Conservation (phyloP, 1,140 invertebrate species). For the Branchinecta lynchi region DNA sequence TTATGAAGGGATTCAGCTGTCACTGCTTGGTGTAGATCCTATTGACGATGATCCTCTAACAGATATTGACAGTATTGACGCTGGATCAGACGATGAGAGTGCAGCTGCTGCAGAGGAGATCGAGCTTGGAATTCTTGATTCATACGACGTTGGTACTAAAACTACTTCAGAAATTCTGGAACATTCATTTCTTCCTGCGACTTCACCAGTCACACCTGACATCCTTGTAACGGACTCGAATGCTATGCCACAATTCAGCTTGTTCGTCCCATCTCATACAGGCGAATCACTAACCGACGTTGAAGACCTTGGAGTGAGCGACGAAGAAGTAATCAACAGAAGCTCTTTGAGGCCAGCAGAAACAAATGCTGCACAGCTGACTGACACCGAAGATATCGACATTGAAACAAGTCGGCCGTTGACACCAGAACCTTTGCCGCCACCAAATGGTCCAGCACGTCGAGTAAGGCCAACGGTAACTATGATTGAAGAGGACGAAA, state of each 20-base stretch:
- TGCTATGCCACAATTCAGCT: neutral
- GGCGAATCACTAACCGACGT: conserved; percentile 25
- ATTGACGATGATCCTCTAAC: conserved; percentile 15
- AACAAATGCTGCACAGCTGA: conserved; percentile 18
- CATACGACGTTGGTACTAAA: neutral
- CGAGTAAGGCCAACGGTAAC: neutral
- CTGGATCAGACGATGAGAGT: neutral
- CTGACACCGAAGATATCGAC: conserved; percentile 20
- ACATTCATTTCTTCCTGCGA: neutral
- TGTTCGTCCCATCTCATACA: neutral
- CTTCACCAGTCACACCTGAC: neutral
- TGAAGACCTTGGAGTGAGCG: conserved; percentile 31
- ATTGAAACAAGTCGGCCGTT: conserved; percentile 12
- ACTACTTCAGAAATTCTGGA: neutral
- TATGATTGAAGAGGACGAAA: conserved; percentile 19
- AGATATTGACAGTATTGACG: conserved; percentile 18
- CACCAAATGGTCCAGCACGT: conserved; percentile 16
- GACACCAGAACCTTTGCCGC: neutral
- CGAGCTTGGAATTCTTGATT: neutral
- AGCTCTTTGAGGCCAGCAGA: neutral
- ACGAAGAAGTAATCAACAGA: conserved; percentile 24
- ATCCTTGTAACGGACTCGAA: neutral
- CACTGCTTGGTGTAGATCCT: conserved; percentile 11
- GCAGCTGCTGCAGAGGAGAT: neutral
- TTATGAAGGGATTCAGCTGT: neutral